Conservation (phyloP, 2,888 invertebrate genomes). For the Ennomos erosarius region DNA sequence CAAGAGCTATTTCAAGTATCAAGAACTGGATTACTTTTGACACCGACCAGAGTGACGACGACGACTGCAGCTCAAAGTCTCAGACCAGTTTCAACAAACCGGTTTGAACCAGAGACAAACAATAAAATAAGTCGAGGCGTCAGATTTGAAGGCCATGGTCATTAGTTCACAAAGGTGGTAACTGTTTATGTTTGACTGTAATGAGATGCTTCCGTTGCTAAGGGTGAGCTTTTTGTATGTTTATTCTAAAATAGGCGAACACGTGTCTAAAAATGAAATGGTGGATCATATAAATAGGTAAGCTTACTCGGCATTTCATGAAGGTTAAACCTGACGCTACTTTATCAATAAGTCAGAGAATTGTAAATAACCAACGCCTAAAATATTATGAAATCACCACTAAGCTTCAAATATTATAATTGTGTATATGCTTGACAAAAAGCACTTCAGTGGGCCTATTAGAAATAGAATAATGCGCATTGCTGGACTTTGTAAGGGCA, state of each 20-base stretch:
- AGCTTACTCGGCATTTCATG: too few species aligned
- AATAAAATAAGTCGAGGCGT: constrained; percentile 26
- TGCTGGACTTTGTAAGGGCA: too few species aligned
- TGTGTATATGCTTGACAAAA: too few species aligned
- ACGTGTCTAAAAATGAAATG: constrained; percentile 3
- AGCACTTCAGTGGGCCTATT: too few species aligned
- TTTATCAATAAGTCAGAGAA: too few species aligned
- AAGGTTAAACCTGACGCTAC: too few species aligned
- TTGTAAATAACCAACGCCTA: too few species aligned
- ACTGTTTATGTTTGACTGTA: constrained; percentile 24
- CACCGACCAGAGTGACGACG: constrained; percentile 18
- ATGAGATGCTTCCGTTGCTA: constrained; percentile 21
- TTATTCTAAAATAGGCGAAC: neutral
- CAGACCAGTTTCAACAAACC: constrained; percentile 24
- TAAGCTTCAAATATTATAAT: too few species aligned
- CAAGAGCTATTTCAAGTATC: neutral
- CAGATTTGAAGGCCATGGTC: constrained; percentile 34
- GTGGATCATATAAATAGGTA: neutral
- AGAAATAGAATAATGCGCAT: too few species aligned
- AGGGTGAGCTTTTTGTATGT: constrained; percentile 11
- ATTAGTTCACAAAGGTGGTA: constrained; percentile 24
- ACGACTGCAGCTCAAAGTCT: constrained; percentile 11
- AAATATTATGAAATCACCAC: too few species aligned
- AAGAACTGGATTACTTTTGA: constrained; percentile 22
- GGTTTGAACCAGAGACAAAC: constrained; percentile 33